These are phyloP conservation scores for Atrina japonica DNA, from an alignment of 2,888 invertebrate species.

Conservation along the genomic window DNA sequence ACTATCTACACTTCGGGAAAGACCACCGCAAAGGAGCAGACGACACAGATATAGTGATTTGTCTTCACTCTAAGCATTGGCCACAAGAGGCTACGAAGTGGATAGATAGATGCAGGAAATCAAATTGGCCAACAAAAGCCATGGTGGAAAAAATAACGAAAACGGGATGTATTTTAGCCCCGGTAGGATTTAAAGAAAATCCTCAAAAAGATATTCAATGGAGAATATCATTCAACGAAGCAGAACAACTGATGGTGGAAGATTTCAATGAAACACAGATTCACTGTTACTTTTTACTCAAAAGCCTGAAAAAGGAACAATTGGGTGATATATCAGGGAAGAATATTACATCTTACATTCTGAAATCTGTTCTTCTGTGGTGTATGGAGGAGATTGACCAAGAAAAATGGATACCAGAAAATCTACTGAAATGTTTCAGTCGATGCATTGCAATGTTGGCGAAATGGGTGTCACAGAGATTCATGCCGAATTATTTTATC, in stretches of 20 bases:
- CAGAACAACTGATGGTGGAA: not conserved
- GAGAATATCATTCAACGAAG: slow-evolving; percentile 8
- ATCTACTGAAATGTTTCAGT: not conserved
- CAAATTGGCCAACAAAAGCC: too few species aligned
- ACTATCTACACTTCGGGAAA: too few species aligned
- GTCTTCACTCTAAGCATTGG: too few species aligned
- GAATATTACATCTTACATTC: not conserved
- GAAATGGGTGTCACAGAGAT: not conserved
- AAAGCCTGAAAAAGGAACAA: slow-evolving; percentile 1
- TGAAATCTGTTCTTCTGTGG: slow-evolving; percentile 10
- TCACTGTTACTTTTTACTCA: slow-evolving; percentile 1
- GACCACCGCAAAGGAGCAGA: too few species aligned
- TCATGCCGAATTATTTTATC: slow-evolving; percentile 9
- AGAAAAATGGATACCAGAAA: not conserved
- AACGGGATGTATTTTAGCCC: slow-evolving; percentile 1
- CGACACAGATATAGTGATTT: too few species aligned
- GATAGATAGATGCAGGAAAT: too few species aligned
- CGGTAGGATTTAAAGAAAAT: slow-evolving; percentile 2
- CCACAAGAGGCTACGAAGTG: too few species aligned
- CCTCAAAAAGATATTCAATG: slow-evolving; percentile 2
- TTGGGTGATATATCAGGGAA: not conserved
- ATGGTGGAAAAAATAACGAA: too few species aligned
- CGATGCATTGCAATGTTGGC: not conserved
- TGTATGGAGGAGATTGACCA: not conserved
- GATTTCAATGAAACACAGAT: slow-evolving; percentile 11